Base-by-base conservation (phyloP, 2,888 invertebrate genomes). In the Nasonovia ribisnigri region DNA sequence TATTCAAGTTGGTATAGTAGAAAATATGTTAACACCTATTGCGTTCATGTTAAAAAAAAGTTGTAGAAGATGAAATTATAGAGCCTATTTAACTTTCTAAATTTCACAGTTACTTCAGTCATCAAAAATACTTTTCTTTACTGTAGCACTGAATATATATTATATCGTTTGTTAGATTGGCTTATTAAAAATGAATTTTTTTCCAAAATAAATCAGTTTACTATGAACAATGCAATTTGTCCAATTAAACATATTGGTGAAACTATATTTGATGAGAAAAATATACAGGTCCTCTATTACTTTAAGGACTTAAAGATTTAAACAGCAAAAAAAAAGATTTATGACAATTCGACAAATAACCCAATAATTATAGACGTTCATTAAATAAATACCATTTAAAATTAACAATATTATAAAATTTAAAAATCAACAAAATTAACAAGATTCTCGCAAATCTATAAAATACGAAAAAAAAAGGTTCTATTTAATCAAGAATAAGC, bases 191-290 rank as follows among this genome's bases (percentile, higher is more conserved):
- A 87, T 87, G n/a, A 51, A n/a, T 87, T n/a, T 51, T n/a, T 87
- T 3, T 48, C 26, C 20, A 87, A 87, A 26, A 51, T 87, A n/a
- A 11, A 87, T 87, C 87, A 87, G n/a, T 51, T 87, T 87, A 87
- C 48, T 43, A 87, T 87, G 51, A 87, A 87, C 16, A 87, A 87
- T n/a, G 87, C 51, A 51, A 87, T 87, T 87, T 87, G 51, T 24
- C 87, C 87, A 16, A 36, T 87, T 87, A 51, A 87, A 51, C 20
- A 87, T 87, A 3, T 87, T 26, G 87, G 87, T 24, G 87, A 87
- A 87, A 87, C 8, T 87, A n/a, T 87, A 51, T 87, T n/a, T n/a
- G n/a, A n/a, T 87, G 87, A 87, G 16, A 87, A 87, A 87, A 51
- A 87, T 20, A 87, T 13, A 87, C 86, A 87, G 86, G 86, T 3